Evolutionary conservation across 2,888 invertebrate genomes (phyloP).

Genomic region (Philereme transversata): DNA sequence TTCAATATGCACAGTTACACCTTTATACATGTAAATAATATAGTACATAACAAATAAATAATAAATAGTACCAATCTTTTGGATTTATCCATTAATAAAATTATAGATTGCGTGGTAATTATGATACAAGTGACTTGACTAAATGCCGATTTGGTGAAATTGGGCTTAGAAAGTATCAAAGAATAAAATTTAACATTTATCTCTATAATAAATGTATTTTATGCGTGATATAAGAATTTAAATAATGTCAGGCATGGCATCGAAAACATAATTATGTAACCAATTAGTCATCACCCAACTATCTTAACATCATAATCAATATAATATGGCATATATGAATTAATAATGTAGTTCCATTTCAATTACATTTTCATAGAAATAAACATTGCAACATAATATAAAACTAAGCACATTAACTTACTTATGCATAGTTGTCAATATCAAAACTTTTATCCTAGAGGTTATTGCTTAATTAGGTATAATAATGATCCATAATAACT

Average conservation of each 20-base stretch:
- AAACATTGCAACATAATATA: slow-evolving; percentile 79
- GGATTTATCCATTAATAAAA: slow-evolving; percentile 77
- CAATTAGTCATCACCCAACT: slow-evolving; percentile 73
- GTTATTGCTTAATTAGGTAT: slow-evolving; percentile 78
- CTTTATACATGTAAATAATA: slow-evolving; percentile 84
- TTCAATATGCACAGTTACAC: slow-evolving; percentile 83
- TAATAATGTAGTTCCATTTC: slow-evolving; percentile 72
- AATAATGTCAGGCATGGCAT: slow-evolving; percentile 64
- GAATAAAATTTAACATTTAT: slow-evolving; percentile 60
- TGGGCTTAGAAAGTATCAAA: slow-evolving; percentile 55
- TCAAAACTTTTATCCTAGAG: slow-evolving; percentile 83
- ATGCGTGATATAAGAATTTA: slow-evolving; percentile 58
- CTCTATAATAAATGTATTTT: slow-evolving; percentile 56
- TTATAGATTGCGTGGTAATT: slow-evolving; percentile 77
- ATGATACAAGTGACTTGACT: slow-evolving; percentile 77
- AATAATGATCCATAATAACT: slow-evolving; percentile 75
- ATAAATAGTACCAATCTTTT: slow-evolving; percentile 80
- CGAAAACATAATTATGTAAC: slow-evolving; percentile 61
- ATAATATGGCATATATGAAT: slow-evolving; percentile 82
- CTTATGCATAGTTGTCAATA: slow-evolving; percentile 82
- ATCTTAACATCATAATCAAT: slow-evolving; percentile 80
- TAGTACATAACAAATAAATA: slow-evolving; percentile 83
- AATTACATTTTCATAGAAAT: slow-evolving; percentile 79
- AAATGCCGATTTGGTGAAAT: slow-evolving; percentile 68
- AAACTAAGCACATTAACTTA: slow-evolving; percentile 80